Evolutionary conservation across 1,140 invertebrate species (phyloP), one percentile per base, ranked within the genome.

Genomic region (Zaprionus capensis): DNA sequence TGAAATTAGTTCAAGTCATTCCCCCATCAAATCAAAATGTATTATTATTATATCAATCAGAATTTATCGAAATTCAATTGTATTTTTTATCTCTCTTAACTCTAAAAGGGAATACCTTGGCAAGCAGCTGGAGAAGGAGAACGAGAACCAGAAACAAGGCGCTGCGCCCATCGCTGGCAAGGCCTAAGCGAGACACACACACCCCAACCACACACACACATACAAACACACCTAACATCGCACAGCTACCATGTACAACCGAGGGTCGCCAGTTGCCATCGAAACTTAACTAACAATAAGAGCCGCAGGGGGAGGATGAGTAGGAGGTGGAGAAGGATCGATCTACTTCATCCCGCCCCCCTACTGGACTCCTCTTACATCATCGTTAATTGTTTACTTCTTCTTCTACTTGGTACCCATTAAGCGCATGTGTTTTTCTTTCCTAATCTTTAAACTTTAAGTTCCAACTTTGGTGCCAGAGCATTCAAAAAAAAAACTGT

Each of bases 91-190:
- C 56, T 59, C n/a, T 85, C 71, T 78, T 38, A 38, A 72, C 46
- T 75, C 24, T 22, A 28, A 58, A 58, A 98, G 97, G 97, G 98
- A 99, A 93, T 99, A 99, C 93, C 95, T 99, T 63, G 98, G 98
- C 77, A 98, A 98, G 85, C 98, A 99, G 93, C 93, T 99, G 84
- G 97, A 99, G 92, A 98, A 98, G 91, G 97, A 98, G 88, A 92
- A 78, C 76, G 92, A 92, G 81, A 91, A 81, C 64, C 85, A 90
- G 56, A 91, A 90, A 61, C 80, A 86, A 71, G 91, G 92, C 68
- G 63, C 82, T 58, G 85, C 91, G n/a, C 80, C 91, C 36, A 92
- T 92, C 49, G 61, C 80, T 63, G 92, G 92, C 81, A 92, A 92
- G 78, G 92, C 92, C 63, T 92, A 92, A 87, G 26, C 7, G 17